Evolutionary conservation across 1,140 invertebrate species (phyloP).

Genomic region (Lasioglossum albipes): DNA sequence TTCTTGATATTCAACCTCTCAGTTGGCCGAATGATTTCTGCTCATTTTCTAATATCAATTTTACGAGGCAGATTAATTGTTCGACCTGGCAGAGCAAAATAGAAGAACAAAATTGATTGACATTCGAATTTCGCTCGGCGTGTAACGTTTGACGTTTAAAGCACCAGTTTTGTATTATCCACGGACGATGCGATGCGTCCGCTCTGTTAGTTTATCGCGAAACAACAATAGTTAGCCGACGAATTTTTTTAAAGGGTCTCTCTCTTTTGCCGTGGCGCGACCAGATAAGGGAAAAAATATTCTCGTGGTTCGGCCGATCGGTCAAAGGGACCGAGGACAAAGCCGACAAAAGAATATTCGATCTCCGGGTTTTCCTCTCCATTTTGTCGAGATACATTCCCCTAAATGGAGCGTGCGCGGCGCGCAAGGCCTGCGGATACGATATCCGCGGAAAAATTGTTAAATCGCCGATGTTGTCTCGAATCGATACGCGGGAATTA

Average conservation of each 20-base stretch:
- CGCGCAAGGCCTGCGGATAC: background rate
- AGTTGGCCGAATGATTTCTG: too few species aligned
- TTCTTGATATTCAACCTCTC: too few species aligned
- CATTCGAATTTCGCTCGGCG: background rate
- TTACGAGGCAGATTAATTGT: too few species aligned
- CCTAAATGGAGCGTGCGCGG: background rate
- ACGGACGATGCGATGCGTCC: conserved; percentile 2
- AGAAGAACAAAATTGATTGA: too few species aligned
- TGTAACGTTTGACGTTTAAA: conserved; percentile 13
- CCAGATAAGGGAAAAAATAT: conserved; percentile 28
- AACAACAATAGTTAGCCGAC: conserved; percentile 8
- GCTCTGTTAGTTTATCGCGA: conserved; percentile 5
- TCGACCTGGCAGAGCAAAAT: too few species aligned
- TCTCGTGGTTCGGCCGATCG: conserved; percentile 1
- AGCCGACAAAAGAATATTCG: conserved; percentile 36
- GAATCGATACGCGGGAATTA: background rate
- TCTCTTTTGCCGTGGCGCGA: background rate
- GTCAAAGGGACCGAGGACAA: conserved; percentile 17
- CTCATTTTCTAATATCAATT: too few species aligned
- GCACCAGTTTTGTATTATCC: background rate
- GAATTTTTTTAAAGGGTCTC: background rate
- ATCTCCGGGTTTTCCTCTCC: background rate
- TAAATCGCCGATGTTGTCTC: background rate
- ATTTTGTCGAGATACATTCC: background rate
- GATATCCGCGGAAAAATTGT: background rate